Conservation (phyloP, 1,140 invertebrate species). For the Chrysomallon squamiferum region DNA sequence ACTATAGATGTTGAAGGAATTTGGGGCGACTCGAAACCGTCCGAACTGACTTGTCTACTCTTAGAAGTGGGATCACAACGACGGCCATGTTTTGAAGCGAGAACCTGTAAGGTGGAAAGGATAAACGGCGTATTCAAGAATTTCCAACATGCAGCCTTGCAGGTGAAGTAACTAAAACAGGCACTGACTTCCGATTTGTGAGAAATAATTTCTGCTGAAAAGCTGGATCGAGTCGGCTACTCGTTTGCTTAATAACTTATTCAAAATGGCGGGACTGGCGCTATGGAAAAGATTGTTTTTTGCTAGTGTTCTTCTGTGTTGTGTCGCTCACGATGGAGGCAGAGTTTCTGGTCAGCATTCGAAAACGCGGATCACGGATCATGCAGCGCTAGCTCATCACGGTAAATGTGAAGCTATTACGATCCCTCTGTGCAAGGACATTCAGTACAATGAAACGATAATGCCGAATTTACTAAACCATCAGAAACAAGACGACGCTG, state of each 20-base stretch:
- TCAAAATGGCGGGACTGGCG: background rate
- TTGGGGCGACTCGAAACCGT: constrained; percentile 3
- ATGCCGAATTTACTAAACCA: constrained; percentile 95
- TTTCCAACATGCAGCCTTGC: background rate
- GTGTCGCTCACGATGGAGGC: background rate
- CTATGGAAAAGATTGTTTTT: background rate
- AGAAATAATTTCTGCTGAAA: background rate
- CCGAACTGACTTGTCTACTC: background rate
- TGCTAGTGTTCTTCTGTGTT: background rate
- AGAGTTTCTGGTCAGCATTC: background rate
- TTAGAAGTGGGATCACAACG: constrained; percentile 6
- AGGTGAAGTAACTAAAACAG: background rate
- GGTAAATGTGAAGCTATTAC: constrained; percentile 91
- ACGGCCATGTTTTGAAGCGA: constrained; percentile 1
- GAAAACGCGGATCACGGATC: constrained; percentile 11
- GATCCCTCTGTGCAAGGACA: constrained; percentile 89
- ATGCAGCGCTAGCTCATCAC: constrained; percentile 56
- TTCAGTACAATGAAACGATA: constrained; percentile 94
- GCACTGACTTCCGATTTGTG: background rate
- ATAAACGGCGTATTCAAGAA: background rate
- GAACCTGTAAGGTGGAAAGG: background rate
- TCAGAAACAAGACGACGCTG: constrained; percentile 93
- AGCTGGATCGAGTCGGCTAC: no score
- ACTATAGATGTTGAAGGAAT: background rate
- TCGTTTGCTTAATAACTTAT: no score